A percentile compares a stretch with the other conserved stretches of the same genome.
Evolutionary conservation across 92 coral and sea anemone species (phyloP).

Genomic region (Porites divaricata): DNA sequence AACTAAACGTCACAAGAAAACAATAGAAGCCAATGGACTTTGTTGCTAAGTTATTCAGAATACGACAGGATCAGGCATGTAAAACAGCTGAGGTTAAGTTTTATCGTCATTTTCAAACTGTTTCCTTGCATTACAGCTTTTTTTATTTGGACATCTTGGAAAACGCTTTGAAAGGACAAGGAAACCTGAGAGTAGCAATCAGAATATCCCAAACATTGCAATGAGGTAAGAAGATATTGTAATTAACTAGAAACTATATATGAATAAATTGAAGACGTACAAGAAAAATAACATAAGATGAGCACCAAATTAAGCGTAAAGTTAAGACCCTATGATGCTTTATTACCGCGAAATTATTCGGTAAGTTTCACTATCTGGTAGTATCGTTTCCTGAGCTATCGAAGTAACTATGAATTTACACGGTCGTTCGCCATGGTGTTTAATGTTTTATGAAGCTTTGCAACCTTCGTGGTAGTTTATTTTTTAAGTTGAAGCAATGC

Average conservation of each 20-base stretch:
- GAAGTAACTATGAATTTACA: neutral
- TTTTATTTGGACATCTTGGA: neutral
- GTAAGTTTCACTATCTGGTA: too few species aligned
- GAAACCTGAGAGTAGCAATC: neutral
- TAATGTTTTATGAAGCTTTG: constrained; percentile 15
- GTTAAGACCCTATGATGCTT: too few species aligned
- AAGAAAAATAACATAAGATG: neutral
- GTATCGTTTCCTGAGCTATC: neutral
- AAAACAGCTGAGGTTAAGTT: neutral
- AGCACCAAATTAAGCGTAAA: too few species aligned
- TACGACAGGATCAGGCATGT: neutral
- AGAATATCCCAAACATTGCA: neutral
- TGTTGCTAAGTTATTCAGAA: constrained; percentile 44
- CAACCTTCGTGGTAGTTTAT: neutral
- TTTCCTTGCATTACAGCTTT: too few species aligned
- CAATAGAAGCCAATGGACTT: neutral
- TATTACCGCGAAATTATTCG: too few species aligned
- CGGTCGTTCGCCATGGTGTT: neutral
- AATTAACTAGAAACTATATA: neutral
- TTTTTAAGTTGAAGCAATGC: too few species aligned
- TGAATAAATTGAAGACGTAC: neutral
- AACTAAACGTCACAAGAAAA: neutral
- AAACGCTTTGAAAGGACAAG: neutral
- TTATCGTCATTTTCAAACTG: neutral
- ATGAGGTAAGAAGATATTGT: constrained; percentile 3